A percentile compares a stretch with the other conserved stretches of the same genome.
These are phyloP conservation scores for Drosophila bocqueti DNA, from an alignment of 1,140 invertebrate species.

Conservation along the genomic window DNA sequence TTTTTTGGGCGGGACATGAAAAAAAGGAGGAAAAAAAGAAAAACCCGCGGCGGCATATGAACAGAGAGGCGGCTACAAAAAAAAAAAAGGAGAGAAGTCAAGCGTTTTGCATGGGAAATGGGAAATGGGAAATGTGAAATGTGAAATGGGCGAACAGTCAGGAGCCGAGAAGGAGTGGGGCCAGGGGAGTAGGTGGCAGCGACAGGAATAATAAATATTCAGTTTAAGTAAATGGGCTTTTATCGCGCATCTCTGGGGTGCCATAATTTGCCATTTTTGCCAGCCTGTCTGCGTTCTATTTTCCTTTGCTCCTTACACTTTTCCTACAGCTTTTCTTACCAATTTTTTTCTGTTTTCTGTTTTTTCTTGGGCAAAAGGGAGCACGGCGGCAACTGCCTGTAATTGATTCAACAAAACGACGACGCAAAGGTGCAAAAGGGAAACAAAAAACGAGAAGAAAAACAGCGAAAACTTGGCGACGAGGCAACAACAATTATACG, in stretches of 20 bases:
- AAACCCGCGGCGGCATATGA: conserved; percentile 62
- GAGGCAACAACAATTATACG: conserved; percentile 80
- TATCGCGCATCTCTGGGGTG: conserved; percentile 82
- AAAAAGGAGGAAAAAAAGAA: not conserved
- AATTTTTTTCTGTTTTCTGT: conserved; percentile 19
- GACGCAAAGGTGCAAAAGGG: conserved; percentile 62
- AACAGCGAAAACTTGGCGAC: conserved; percentile 36
- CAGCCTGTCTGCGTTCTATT: conserved; percentile 63
- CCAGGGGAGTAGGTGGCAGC: conserved; percentile 50
- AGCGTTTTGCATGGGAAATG: conserved; percentile 77
- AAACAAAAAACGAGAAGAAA: conserved; percentile 41
- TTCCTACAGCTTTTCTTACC: conserved; percentile 13
- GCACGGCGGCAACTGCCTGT: conserved; percentile 58
- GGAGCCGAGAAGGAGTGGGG: conserved; percentile 1
- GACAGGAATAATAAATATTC: conserved; percentile 83
- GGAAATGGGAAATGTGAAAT: conserved; percentile 67
- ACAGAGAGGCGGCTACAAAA: too few relatives aligned
- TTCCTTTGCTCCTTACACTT: conserved; percentile 26
- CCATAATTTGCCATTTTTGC: conserved; percentile 83
- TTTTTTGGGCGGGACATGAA: conserved; percentile 49
- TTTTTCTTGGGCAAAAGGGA: conserved; percentile 36
- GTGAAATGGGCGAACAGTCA: conserved; percentile 50
- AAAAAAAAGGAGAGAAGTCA: conserved; percentile 34
- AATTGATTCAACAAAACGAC: conserved; percentile 80
- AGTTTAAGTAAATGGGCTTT: conserved; percentile 84